phyloP scores from a whole-genome alignment of 2,888 invertebrate species.

The Lymantria monacha region DNA sequence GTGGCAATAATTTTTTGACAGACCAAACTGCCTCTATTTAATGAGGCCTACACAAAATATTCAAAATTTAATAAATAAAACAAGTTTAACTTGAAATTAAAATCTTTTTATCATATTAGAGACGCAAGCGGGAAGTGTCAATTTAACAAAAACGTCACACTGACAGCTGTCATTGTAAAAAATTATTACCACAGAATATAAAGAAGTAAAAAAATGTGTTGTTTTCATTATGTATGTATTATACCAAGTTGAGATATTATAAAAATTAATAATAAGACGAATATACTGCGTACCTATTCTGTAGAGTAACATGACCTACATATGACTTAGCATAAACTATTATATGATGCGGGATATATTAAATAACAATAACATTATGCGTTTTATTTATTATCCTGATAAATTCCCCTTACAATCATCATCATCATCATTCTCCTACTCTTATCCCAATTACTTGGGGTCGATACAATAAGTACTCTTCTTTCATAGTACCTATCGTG shows the following conservation, averaged over 20 bases:
- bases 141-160: neutral
- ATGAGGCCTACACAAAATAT: too few relatives aligned
- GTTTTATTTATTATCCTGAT: constrained; percentile 50
- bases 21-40: too few relatives aligned
- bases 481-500: too few relatives aligned
- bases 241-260: constrained; percentile 34
- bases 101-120: too few relatives aligned
- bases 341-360: constrained; percentile 50
- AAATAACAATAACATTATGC: constrained; percentile 51
- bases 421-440: too few relatives aligned
- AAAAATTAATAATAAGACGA: constrained; percentile 38
- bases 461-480: too few relatives aligned
- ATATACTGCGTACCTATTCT: constrained; percentile 71
- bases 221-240: constrained; percentile 13
- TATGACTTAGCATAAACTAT: constrained; percentile 62
- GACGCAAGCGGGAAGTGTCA: too few relatives aligned
- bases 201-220: constrained; percentile 7
- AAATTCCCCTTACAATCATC: too few relatives aligned
- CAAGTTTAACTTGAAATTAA: too few relatives aligned
- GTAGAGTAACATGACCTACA: constrained; percentile 43
- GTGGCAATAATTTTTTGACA: constrained; percentile 23
- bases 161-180: neutral
- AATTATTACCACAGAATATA: constrained; percentile 6
- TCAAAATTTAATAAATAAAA: too few relatives aligned
- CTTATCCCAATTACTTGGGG: too few relatives aligned